These are phyloP conservation scores for Ophthalmotilapia sp. DNA, from an alignment of 2,113 vertebrate genomes.

Conservation along the genomic window DNA sequence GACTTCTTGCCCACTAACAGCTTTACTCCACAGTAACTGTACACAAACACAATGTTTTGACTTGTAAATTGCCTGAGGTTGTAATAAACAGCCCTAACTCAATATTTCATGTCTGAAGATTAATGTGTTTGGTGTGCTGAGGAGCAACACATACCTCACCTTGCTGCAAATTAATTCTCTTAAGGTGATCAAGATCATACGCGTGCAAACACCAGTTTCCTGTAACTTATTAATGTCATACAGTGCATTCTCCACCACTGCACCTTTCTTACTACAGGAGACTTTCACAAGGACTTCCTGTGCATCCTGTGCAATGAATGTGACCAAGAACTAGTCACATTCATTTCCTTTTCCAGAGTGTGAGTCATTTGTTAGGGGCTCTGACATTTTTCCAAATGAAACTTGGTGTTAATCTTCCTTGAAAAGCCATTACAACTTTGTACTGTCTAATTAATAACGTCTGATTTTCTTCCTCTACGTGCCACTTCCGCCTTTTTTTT, in stretches of 20 bases:
- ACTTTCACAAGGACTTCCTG: neutral
- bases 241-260: neutral
- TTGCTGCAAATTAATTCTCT: neutral
- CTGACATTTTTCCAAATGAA: conserved; percentile 36
- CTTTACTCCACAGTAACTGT: neutral
- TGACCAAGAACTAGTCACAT: neutral
- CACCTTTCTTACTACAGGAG: neutral
- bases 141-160: neutral
- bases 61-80: neutral
- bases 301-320: neutral
- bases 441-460: conserved; percentile 21
- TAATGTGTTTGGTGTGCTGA: conserved; percentile 3
- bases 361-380: conserved; percentile 26
- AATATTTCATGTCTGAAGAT: conserved; percentile 27
- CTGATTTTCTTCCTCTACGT: neutral
- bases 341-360: conserved; percentile 3
- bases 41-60: neutral
- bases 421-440: conserved; percentile 12
- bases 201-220: neutral
- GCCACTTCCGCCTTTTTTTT: neutral
- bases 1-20: neutral
- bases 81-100: conserved; percentile 6
- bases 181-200: neutral
- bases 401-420: conserved; percentile 17
- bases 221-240: neutral